Base-by-base conservation (phyloP, 2,797 vertebrate species). In the Argya squamiceps region DNA sequence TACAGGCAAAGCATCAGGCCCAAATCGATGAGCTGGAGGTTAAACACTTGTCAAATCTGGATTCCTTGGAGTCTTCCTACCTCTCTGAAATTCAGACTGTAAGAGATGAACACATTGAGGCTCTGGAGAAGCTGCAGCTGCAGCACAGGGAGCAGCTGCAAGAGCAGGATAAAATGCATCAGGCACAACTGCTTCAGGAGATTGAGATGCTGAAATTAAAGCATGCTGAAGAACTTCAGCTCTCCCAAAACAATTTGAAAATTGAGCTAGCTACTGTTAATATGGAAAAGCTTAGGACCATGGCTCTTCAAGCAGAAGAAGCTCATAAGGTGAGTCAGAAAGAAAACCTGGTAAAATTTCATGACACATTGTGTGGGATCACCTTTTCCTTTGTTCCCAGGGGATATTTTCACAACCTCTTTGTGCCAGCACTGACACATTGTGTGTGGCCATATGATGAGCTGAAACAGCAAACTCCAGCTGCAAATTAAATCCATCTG, bases 31-130 rank as follows among this genome's bases (percentile, higher is more conserved):
- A 98, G 53, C 85, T 99, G 82, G 99, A 99, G 96, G 95, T 94
- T 34, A 98, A 98, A 90, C 98, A 99, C 94, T 95, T 99, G 93
- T 97, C 98, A 49, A 98, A 98, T 94, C 98, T 99, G 98, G 99
- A 99, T 91, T 98, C 98, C 12, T 90, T 99, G 95, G 99, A 99
- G 95, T 97, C 98, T 2, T 98, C 98, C 8, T 99, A 99, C 96
- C 92, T 99, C 27, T 97, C 98, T 84, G 99, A 99, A 97, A 97
- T 99, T 43, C 99, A 99, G 98, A 96, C 92, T 2, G 91, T 99
- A 15, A 98, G 96, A 32, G 98, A 99, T 69, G 98, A 99, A 81
- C 98, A 98, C 32, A 84, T 85, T 37, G 91, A 11, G 58, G 93
- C 92, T 58, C 62, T 98, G 30, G 93, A 90, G 70, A 93, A 97